Evolutionary conservation across 2,113 vertebrate genomes (phyloP), one percentile per base, ranked within the genome.

Genomic region (Pteropus alecto): DNA sequence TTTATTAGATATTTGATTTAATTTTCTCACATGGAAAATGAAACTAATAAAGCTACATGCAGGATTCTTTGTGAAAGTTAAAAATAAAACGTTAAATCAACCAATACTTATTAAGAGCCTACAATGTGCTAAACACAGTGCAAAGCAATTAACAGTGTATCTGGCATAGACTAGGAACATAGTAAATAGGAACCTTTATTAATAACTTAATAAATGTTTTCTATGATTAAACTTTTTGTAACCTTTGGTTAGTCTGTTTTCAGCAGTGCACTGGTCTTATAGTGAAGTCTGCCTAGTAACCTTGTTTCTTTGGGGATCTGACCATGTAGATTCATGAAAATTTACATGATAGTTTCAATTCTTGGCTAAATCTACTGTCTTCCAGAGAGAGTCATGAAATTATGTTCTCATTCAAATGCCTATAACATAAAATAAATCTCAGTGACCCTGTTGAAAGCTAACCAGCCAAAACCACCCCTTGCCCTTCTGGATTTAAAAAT

Each of bases 31-130:
- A 35, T 60, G 51, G 65, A 94, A 79, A 87, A 90, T 41, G 19
- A 28, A 83, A 58, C 15, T 60, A 48, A 90, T 84, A 85, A 96
- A 95, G 0, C 3, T 87, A 76, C 67, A n/a, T 70, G 78, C 19
- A 89, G 7, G 2, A 51, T 51, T 51, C 51, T 51, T 82, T 12
- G 30, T 60, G 48, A 87, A 63, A 56, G 38, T 46, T 73, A 87
- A 93, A 97, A 92, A 70, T 76, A 84, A 91, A 26, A 4, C 68
- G 7, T 87, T 93, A 87, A 90, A 58, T 86, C 28, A 93, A 56
- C 7, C 30, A 88, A 6, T 85, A 70, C 48, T 91, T 79, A 70
- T 6, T 81, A 96, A 87, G 19, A 71, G 35, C 3, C 58, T 79
- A 43, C 30, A 73, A 38, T 48, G 30, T 90, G 6, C 54, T 93